These are phyloP conservation scores for Listronotus oregonensis DNA, from an alignment of 1,140 invertebrate genomes.

Conservation along the genomic window DNA sequence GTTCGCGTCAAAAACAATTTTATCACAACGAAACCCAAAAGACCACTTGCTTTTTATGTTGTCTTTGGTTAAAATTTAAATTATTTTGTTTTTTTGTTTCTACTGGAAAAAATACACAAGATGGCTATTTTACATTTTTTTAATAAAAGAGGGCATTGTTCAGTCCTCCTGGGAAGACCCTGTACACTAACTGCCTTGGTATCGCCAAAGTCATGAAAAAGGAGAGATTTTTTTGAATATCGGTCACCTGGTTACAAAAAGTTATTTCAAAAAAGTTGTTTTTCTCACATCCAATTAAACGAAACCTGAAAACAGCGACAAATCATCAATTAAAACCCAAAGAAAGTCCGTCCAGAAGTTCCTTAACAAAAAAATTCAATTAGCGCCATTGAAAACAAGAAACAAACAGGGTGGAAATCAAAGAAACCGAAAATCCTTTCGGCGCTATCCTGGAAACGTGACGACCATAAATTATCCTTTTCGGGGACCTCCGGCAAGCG, in stretches of 20 bases:
- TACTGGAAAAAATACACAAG: too few species aligned
- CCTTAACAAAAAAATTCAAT: conserved; percentile 37
- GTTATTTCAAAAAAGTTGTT: conserved; percentile 12
- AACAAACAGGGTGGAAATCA: conserved; percentile 39
- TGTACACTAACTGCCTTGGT: too few species aligned
- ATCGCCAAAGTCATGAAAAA: too few species aligned
- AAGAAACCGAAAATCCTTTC: conserved; percentile 40
- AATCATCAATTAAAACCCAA: conserved; percentile 34
- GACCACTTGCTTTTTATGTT: too few species aligned
- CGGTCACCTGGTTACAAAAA: background rate
- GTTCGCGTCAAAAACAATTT: too few species aligned
- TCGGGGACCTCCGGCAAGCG: conserved; percentile 7
- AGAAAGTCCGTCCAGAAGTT: conserved; percentile 20
- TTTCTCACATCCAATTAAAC: conserved; percentile 23
- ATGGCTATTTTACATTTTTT: too few species aligned
- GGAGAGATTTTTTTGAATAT: too few species aligned
- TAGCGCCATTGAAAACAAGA: conserved; percentile 37
- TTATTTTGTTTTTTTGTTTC: too few species aligned
- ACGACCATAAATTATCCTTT: conserved; percentile 39
- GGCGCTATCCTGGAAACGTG: conserved; percentile 37
- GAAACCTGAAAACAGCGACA: conserved; percentile 31
- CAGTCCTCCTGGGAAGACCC: too few species aligned
- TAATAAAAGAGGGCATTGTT: too few species aligned
- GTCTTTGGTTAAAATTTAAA: too few species aligned
- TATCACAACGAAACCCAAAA: too few species aligned